These are phyloP conservation scores for Brachionus rotundiformis DNA, from an alignment of 1,140 invertebrate species.

Conservation along the genomic window DNA sequence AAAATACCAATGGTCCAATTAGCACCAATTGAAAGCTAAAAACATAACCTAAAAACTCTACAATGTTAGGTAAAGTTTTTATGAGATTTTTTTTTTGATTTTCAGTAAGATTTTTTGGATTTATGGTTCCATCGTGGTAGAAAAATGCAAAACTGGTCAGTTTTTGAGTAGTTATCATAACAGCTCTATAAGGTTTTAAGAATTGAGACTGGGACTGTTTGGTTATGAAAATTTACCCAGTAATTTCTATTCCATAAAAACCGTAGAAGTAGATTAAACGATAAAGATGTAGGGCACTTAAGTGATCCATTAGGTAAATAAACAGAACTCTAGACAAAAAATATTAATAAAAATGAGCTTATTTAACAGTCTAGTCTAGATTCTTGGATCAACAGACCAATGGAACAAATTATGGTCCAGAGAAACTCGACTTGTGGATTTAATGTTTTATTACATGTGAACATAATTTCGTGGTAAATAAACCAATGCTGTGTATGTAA, in stretches of 20 bases:
- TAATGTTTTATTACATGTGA: not conserved
- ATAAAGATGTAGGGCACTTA: slow-evolving; percentile 75
- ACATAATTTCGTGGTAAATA: not conserved
- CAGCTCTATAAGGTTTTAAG: no score
- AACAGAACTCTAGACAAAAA: slow-evolving; percentile 5
- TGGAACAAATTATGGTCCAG: not conserved
- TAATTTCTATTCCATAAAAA: slow-evolving; percentile 83
- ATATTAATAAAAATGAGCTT: not conserved
- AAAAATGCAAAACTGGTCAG: slow-evolving; percentile 86
- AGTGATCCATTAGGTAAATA: not conserved
- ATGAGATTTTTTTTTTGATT: slow-evolving; percentile 14
- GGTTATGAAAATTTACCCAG: slow-evolving; percentile 72
- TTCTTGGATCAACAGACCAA: not conserved
- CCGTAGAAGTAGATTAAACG: slow-evolving; percentile 83
- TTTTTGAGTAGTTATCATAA: slow-evolving; percentile 95
- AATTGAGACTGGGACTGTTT: no score
- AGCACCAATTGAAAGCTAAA: slow-evolving; percentile 44
- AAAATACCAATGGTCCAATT: slow-evolving; percentile 52
- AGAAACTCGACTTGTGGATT: not conserved
- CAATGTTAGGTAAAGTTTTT: not conserved
- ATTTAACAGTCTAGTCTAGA: not conserved
- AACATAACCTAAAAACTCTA: slow-evolving; percentile 9
- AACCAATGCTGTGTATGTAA: not conserved
- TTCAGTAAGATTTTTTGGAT: not conserved
- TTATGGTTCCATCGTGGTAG: slow-evolving; percentile 76